Evolutionary conservation across 1,140 invertebrate species (phyloP).

Genomic region (Micrasema minimum): DNA sequence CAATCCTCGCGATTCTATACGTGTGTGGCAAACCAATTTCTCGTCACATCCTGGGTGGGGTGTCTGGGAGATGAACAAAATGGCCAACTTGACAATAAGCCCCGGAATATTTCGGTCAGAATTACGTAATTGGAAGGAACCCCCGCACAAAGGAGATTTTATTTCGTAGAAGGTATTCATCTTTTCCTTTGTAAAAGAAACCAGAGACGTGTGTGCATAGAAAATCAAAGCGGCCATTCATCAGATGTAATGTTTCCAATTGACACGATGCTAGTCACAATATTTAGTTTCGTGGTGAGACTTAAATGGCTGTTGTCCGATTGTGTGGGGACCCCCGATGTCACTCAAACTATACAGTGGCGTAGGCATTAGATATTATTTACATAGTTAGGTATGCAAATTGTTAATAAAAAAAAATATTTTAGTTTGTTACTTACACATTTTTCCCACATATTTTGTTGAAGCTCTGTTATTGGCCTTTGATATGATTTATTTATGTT

Average conservation of each 20-base stretch:
- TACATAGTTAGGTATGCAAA: too few species aligned
- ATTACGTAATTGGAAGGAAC: slow-evolving; percentile 41
- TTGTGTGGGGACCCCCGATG: slow-evolving; percentile 38
- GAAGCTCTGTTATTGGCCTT: too few species aligned
- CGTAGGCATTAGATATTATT: too few species aligned
- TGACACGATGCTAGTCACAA: slow-evolving; percentile 49
- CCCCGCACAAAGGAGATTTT: slow-evolving; percentile 28
- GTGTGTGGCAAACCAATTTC: slow-evolving; percentile 22
- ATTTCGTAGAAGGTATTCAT: slow-evolving; percentile 42
- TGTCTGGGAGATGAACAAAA: not conserved
- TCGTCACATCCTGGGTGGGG: slow-evolving; percentile 26
- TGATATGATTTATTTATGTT: too few species aligned
- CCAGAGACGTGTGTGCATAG: slow-evolving; percentile 43
- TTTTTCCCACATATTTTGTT: too few species aligned
- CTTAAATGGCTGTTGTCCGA: slow-evolving; percentile 47
- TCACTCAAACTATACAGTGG: not conserved
- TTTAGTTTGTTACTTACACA: too few species aligned
- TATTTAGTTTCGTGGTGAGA: slow-evolving; percentile 52
- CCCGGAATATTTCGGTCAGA: slow-evolving; percentile 28
- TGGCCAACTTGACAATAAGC: slow-evolving; percentile 25
- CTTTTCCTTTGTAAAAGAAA: slow-evolving; percentile 7
- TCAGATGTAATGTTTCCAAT: slow-evolving; percentile 47
- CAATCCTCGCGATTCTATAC: slow-evolving; percentile 12
- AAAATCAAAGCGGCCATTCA: slow-evolving; percentile 52
- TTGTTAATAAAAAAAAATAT: too few species aligned